Conservation (phyloP, 2,888 invertebrate species). For the Hypolimnas misippus region DNA sequence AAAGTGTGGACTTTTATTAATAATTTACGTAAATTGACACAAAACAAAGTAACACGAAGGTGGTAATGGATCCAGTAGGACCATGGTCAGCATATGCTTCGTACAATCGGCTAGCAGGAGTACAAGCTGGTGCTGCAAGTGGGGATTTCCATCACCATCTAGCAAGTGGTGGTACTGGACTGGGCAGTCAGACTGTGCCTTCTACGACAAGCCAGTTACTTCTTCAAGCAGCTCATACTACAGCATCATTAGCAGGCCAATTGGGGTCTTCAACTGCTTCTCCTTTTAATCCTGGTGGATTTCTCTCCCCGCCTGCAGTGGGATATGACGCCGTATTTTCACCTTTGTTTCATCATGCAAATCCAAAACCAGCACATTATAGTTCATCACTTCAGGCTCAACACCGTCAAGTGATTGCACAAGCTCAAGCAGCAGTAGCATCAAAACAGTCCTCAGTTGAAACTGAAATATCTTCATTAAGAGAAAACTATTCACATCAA, state of each 20-base stretch:
- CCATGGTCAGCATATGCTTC: slow-evolving; percentile 93
- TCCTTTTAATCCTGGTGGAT: slow-evolving; percentile 88
- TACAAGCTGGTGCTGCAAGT: slow-evolving; percentile 87
- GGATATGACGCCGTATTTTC: slow-evolving; percentile 93
- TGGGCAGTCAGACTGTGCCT: slow-evolving; percentile 83
- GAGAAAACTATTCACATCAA: slow-evolving; percentile 86
- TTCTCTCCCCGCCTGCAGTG: slow-evolving; percentile 89
- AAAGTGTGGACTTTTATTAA: slow-evolving; percentile 82
- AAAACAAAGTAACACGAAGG: slow-evolving; percentile 73
- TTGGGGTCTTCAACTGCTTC: slow-evolving; percentile 86
- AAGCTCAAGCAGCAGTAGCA: slow-evolving; percentile 81
- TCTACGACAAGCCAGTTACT: slow-evolving; percentile 88
- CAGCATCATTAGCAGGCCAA: slow-evolving; percentile 85
- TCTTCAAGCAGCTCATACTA: slow-evolving; percentile 86
- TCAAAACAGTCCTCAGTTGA: slow-evolving; percentile 83
- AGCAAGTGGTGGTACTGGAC: slow-evolving; percentile 83
- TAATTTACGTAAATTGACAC: slow-evolving; percentile 74
- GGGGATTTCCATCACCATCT: slow-evolving; percentile 88
- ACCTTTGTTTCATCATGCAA: slow-evolving; percentile 91
- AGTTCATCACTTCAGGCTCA: slow-evolving; percentile 86
- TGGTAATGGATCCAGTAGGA: slow-evolving; percentile 94
- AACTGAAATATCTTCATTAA: slow-evolving; percentile 81
- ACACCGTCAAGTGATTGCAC: slow-evolving; percentile 87
- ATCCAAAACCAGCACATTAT: slow-evolving; percentile 89
- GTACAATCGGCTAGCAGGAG: slow-evolving; percentile 91